Conservation (phyloP, 2,797 vertebrate genomes). For the Steatocranus sp. region DNA sequence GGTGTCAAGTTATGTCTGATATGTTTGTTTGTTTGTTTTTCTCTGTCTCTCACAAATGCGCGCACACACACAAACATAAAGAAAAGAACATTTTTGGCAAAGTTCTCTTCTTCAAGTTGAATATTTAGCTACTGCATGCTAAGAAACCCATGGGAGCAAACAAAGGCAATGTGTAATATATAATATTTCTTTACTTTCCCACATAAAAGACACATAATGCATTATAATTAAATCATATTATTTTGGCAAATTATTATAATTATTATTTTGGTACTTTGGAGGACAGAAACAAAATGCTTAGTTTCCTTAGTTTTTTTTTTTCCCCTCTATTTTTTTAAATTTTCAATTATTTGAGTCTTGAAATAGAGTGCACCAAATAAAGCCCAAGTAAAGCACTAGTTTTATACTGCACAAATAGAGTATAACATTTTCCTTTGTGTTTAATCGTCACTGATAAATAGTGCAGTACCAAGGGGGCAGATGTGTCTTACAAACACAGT, state of each 20-base stretch:
- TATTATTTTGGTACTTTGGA: neutral
- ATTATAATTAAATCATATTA: conserved; percentile 33
- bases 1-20: neutral
- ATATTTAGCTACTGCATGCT: neutral
- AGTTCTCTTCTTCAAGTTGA: neutral
- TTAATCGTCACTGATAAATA: neutral
- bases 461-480: neutral
- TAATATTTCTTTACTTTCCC: conserved; percentile 11
- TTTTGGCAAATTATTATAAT: neutral
- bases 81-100: neutral
- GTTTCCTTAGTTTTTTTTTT: neutral
- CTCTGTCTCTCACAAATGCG: neutral
- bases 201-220: neutral
- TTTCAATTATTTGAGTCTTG: neutral
- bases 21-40: neutral
- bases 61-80: neutral
- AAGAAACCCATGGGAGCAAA: conserved; percentile 12
- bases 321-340: neutral
- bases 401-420: conserved; percentile 1
- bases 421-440: neutral
- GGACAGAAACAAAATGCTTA: neutral
- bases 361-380: conserved; percentile 19
- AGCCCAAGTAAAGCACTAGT: conserved; percentile 2
- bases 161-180: conserved; percentile 39
- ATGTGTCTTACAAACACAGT: neutral